Evolutionary conservation across 2,797 vertebrate species (phyloP).

Genomic region (Gambusia yucatana): DNA sequence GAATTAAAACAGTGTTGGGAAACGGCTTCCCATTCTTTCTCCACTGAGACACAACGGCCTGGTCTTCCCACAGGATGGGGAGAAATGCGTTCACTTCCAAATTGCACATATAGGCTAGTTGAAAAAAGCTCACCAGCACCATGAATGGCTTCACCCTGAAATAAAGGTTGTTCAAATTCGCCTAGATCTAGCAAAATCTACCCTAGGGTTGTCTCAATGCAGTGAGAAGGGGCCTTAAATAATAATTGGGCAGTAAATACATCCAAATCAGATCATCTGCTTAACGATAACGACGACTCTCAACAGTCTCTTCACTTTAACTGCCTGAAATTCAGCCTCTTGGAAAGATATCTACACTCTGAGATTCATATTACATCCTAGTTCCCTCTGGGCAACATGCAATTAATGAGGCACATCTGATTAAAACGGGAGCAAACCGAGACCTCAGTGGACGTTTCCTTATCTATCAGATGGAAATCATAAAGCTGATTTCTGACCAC

Average conservation of each 20-base stretch:
- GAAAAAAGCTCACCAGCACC: neutral
- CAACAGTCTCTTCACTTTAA: neutral
- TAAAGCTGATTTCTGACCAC: neutral
- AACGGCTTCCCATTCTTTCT: too few relatives aligned
- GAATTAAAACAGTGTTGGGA: too few relatives aligned
- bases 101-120: neutral
- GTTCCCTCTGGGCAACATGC: neutral
- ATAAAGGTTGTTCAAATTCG: neutral
- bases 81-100: neutral
- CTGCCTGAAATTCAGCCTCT: neutral
- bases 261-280: neutral
- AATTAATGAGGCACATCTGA: neutral
- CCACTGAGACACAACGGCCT: neutral
- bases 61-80: neutral
- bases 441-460: neutral
- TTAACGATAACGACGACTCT: neutral
- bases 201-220: neutral
- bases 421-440: neutral
- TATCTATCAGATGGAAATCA: neutral
- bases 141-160: neutral
- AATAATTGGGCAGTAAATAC: neutral
- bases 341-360: neutral
- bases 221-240: neutral
- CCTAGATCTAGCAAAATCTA: neutral
- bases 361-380: neutral